Evolutionary conservation across 2,797 vertebrate species (phyloP), one percentile per base, ranked within the genome.

Genomic region (Hafferia zeledoni): DNA sequence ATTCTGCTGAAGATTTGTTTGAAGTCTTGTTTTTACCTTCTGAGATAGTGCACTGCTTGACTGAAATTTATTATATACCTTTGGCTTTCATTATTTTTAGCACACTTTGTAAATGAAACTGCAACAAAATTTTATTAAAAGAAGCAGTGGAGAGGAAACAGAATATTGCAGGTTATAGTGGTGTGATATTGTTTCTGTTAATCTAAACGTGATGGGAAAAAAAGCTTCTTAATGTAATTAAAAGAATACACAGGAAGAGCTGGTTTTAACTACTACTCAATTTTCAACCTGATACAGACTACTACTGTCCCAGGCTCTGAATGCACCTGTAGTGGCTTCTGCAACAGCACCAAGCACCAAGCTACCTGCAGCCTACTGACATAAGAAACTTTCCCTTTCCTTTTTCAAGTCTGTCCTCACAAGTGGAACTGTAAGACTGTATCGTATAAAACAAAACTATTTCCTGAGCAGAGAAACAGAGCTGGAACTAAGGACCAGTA

Each of bases 341-440:
- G n/a, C 94, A 96, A 83, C 65, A 84, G 85, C 35, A 78, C 20
- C 5, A 13, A 96, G 60, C 53, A 78, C 20, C 5, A 13, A 96
- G 57, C 52, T 87, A 78, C 82, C 87, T 80, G 82, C 65, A 96
- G 60, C 74, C 44, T 74, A 93, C 16, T 53, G 15, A 56, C 68
- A 33, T 31, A 43, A 50, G 41, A 30, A 94, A 89, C 37, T 41
- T 47, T 88, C 28, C 77, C 56, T 87, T 91, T 94, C 68, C 57
- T 76, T 61, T 37, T 90, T 79, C 74, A 80, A 39, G n/a, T 87
- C n/a, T 85, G 57, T 74, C 37, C 81, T 94, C 53, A 82, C 3
- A 7, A 90, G 46, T 47, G 52, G 35, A 78, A 93, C 50, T 64
- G 46, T 67, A 93, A 81, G 11, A 41, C 24, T 70, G 28, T 31